Evolutionary conservation across 1,140 invertebrate species (phyloP), one percentile per base, ranked within the genome.

Genomic region (Saxidomus purpurata): DNA sequence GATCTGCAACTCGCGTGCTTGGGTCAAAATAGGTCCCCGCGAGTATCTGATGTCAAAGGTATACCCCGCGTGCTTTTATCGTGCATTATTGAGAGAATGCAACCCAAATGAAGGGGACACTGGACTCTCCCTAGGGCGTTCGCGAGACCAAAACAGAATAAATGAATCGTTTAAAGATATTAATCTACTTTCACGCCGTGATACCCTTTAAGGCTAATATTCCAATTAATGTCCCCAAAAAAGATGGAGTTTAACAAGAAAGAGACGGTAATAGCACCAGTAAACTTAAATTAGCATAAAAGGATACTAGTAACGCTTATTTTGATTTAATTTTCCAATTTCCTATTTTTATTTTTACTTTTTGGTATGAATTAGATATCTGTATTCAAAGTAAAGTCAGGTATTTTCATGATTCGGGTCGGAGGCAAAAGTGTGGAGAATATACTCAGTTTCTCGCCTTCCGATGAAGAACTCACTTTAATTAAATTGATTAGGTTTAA

Each of bases 11-110:
- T 38, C 82, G 82, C 82, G 82, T 71, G 82, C 82, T 36, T 28
- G 80, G 80, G 80, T 82, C 38, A 82, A 63, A 3, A 25, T 31
- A 40, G 52, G 80, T 59, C 80, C 40, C 3, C 0, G 25, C n/a
- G 36, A 25, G 80, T 82, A 63, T 63, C 59, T 19, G n/a, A 82
- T 69, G 82, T 69, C 61, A 84, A 84, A 84, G 82, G 82, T 47
- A n/a, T 49, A 15, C 47, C 17, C 28, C 17, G 76, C 40, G 19
- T 25, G 49, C 47, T 22, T 52, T 55, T 79, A 79, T 55, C 76
- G n/a, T 15, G 76, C 76, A 52, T 79, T 79, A 79, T 55, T 55
- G 19, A 28, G 31, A 11, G n/a, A 22, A 79, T 38, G 76, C 76
- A 52, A 2, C 22, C 38, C 22, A 25, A 36, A 47, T 25, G 13